These are phyloP conservation scores for Aleiodes sp. DNA, from an alignment of 1,140 invertebrate genomes.

Conservation along the genomic window DNA sequence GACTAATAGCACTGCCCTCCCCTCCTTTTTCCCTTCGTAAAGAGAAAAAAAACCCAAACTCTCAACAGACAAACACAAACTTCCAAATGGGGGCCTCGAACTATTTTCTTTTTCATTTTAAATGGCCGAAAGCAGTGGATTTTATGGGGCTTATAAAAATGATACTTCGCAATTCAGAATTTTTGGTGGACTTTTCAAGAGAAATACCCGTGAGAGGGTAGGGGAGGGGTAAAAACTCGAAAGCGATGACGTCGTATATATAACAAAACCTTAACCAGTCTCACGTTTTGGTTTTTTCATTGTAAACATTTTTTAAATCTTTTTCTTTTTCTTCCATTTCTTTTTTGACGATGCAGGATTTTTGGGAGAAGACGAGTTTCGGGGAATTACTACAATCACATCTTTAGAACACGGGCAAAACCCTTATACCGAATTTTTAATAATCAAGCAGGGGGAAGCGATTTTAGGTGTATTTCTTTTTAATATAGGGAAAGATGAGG, in stretches of 20 bases:
- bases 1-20: conserved; percentile 25
- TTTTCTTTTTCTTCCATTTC: not conserved
- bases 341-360: conserved; percentile 3
- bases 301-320: conserved; percentile 40
- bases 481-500: no score
- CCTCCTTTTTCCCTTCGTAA: not conserved
- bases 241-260: conserved; percentile 7
- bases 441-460: no score
- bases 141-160: conserved; percentile 60
- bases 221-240: not conserved
- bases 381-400: conserved; percentile 6
- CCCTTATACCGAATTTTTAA: no score
- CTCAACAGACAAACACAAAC: not conserved
- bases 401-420: no score
- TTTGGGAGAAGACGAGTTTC: conserved; percentile 2
- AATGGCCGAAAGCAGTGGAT: conserved; percentile 35
- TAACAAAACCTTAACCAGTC: not conserved
- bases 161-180: conserved; percentile 33
- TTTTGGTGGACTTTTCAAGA: conserved; percentile 12
- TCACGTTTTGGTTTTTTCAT: not conserved
- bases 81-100: not conserved
- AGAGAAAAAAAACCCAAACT: not conserved
- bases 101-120: conserved; percentile 16
- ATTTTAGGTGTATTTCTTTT: no score
- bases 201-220: not conserved